Evolutionary conservation across 2,113 vertebrate genomes (phyloP).

Genomic region (Mesocricetus auratus): DNA sequence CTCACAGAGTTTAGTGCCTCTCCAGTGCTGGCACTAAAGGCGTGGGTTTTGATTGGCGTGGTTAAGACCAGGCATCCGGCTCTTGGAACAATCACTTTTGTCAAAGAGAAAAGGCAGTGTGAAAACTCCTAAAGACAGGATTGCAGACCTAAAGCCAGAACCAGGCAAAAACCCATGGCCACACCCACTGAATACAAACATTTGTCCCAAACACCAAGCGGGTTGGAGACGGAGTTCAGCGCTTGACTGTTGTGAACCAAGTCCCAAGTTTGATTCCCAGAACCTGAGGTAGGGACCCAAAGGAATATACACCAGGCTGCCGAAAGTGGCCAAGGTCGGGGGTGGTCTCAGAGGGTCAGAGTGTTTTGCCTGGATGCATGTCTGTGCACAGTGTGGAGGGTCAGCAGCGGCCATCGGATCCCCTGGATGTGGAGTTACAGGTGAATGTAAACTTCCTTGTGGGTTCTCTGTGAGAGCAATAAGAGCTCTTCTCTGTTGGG

Average conservation of each 20-base stretch:
- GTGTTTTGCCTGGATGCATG: not conserved
- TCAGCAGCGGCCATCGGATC: not conserved
- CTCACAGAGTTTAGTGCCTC: no score
- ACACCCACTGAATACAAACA: not conserved
- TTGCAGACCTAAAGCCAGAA: not conserved
- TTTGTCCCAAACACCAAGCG: not conserved
- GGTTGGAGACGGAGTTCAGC: not conserved
- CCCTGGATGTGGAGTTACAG: no score
- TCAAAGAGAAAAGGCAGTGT: not conserved
- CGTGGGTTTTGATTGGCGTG: not conserved
- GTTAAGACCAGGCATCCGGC: not conserved
- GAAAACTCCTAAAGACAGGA: slow-evolving; percentile 33
- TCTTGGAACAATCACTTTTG: not conserved
- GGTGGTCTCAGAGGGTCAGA: not conserved
- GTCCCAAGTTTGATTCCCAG: not conserved
- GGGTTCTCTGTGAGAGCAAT: not conserved
- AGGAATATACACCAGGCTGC: not conserved
- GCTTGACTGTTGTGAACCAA: not conserved
- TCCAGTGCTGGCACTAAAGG: no score
- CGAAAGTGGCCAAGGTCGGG: slow-evolving; percentile 6
- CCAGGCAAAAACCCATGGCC: not conserved
- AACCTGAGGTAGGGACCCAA: not conserved
- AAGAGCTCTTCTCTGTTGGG: not conserved
- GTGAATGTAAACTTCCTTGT: not conserved
- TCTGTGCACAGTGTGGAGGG: not conserved